Conservation (phyloP, 2,888 invertebrate genomes). For the Oligia latruncula region DNA sequence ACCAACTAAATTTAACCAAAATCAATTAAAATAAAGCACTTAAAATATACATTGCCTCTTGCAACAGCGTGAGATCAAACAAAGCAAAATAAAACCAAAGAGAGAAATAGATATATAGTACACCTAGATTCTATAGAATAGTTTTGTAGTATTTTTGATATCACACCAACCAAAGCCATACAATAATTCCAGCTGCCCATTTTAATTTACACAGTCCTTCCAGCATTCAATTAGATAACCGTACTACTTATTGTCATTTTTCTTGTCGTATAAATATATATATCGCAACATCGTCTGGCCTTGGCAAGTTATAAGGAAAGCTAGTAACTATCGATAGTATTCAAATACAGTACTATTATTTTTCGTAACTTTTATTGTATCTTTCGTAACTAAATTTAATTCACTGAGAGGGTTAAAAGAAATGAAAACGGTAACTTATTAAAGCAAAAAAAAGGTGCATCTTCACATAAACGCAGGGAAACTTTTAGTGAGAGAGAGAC, state of each 20-base stretch:
- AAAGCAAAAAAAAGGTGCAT: not conserved
- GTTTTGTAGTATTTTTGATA: not conserved
- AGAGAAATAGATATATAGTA: not conserved
- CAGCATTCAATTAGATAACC: constrained; percentile 43
- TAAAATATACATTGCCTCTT: not conserved
- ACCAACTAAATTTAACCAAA: not conserved
- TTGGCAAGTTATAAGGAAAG: constrained; percentile 51
- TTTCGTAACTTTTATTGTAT: not conserved
- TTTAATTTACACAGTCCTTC: constrained; percentile 33
- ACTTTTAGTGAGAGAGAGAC: not conserved
- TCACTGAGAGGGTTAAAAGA: not conserved
- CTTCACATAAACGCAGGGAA: not conserved
- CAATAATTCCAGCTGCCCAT: constrained; percentile 8
- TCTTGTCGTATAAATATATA: constrained; percentile 43
- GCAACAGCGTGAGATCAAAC: not conserved
- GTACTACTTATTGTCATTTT: constrained; percentile 40
- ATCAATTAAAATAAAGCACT: not conserved
- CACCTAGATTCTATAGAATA: not conserved
- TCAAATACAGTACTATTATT: constrained; percentile 2
- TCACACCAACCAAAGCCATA: constrained; percentile 1
- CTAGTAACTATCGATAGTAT: constrained; percentile 22
- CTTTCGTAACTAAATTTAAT: not conserved
- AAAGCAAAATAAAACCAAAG: not conserved
- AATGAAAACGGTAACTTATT: not conserved
- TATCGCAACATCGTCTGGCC: constrained; percentile 44